Evolutionary conservation across 1,140 invertebrate species (phyloP).

Genomic region (Sarcophaga bullata): DNA sequence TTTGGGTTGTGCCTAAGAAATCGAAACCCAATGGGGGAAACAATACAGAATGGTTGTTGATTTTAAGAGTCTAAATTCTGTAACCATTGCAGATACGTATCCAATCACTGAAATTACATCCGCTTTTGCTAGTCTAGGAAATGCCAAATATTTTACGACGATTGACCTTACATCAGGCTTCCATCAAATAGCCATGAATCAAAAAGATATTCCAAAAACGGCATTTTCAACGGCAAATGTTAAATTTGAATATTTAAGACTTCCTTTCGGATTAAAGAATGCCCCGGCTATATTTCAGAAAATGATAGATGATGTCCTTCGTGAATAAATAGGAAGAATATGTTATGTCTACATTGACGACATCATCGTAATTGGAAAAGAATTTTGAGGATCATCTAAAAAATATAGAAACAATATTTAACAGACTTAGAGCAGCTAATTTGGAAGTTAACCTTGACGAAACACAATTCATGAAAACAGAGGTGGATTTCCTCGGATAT

Average conservation of each 20-base stretch:
- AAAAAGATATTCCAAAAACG: conserved; percentile 55
- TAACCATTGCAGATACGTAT: background rate
- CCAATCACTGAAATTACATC: background rate
- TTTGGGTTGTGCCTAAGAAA: background rate
- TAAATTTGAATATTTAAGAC: conserved; percentile 60
- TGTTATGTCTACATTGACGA: background rate
- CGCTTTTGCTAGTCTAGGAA: background rate
- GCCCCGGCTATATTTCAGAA: conserved; percentile 65
- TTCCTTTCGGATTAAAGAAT: conserved; percentile 64
- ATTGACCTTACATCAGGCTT: too few relatives aligned
- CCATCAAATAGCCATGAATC: background rate
- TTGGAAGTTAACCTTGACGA: background rate
- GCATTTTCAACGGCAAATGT: conserved; percentile 61
- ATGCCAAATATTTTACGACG: too few relatives aligned
- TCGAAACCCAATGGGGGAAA: background rate
- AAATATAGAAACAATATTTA: background rate
- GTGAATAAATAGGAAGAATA: conserved; percentile 48
- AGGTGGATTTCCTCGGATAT: background rate
- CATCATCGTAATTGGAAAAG: background rate
- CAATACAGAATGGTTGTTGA: background rate
- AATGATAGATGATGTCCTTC: conserved; percentile 63
- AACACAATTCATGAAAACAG: background rate
- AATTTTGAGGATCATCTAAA: background rate
- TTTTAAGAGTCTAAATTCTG: background rate
- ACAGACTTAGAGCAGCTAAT: background rate